phyloP scores from a whole-genome alignment of 1,140 invertebrate species.

The Pseudoatta argentina region DNA sequence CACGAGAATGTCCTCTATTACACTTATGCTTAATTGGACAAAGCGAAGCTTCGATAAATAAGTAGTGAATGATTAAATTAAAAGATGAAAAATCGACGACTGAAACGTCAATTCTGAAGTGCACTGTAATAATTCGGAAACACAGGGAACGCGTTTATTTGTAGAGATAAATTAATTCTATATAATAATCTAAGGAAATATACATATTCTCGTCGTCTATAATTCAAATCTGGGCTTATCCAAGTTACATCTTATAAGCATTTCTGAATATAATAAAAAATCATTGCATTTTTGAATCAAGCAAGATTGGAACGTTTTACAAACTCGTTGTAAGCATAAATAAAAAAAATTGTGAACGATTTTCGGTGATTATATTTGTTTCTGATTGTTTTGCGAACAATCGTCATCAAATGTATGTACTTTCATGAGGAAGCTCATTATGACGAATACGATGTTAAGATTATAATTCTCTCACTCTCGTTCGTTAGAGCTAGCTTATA shows the following conservation, averaged over 20 bases:
- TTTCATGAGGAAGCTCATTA: conserved; percentile 68
- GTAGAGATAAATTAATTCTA: conserved; percentile 6
- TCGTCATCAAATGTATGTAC: conserved; percentile 48
- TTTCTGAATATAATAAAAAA: conserved; percentile 1
- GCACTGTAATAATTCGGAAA: not conserved
- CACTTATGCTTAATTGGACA: not conserved
- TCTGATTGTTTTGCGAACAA: conserved; percentile 25
- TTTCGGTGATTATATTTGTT: conserved; percentile 24
- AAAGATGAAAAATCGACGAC: conserved; percentile 13
- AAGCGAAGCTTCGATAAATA: not conserved
- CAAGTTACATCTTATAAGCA: not conserved
- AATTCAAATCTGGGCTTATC: conserved; percentile 4
- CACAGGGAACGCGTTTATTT: not conserved
- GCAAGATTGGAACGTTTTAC: not conserved
- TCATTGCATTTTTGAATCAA: conserved; percentile 4
- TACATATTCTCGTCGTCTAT: not conserved
- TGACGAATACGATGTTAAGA: conserved; percentile 56
- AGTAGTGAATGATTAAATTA: conserved; percentile 15
- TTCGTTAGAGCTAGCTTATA: conserved; percentile 43
- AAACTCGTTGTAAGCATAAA: conserved; percentile 15
- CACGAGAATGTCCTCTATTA: not conserved
- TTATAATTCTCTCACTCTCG: conserved; percentile 38
- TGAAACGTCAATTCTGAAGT: conserved; percentile 17
- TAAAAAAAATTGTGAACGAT: not conserved
- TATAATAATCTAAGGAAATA: conserved; percentile 10